Evolutionary conservation across 1,140 invertebrate species (phyloP), one percentile per base, ranked within the genome.

Genomic region (Drosophila asahinai): DNA sequence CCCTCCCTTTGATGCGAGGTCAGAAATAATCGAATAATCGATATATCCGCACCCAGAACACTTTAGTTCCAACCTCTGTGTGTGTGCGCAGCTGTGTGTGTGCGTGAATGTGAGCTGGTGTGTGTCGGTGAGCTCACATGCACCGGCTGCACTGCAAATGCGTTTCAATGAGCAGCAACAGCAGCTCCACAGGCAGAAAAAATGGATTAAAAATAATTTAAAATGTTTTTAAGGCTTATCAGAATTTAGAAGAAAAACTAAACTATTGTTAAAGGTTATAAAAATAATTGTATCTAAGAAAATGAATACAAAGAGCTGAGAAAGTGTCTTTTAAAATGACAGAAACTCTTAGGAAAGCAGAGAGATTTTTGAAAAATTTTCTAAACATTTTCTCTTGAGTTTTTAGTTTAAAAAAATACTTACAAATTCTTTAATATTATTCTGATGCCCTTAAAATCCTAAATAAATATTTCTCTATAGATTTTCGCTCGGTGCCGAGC

Each of bases 131-230:
- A 47, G 40, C 42, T 40, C 59, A 42, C 62, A 43, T 57, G 45
- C 71, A 63, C 58, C 43, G 47, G 43, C 38, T 73, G 55, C 58
- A 71, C 59, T 84, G 82, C 74, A 75, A 84, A 86, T 81, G 68
- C 83, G 78, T 86, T 81, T 81, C 83, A 86, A 86, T 86, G 67
- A 86, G 76, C 78, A 80, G 61, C 66, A 81, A 40, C 62, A 38
- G 52, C 60, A 49, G 52, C 25, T 17, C 15, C 27, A 65, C 27
- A 14, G 40, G 2, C 5, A 25, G 4, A 65, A 65, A 59, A 43
- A n/a, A 15, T 3, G 2, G 5, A 27, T 30, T 51, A 9, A 8
- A 19, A 55, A 55, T 15, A 4, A 17, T 17, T 33, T 0, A 0
- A 30, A 54, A 36, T 14, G 6, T 15, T 9, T 54, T 14, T 8